phyloP scores from a whole-genome alignment of 2,113 vertebrate species.

The Chionomys nivalis region DNA sequence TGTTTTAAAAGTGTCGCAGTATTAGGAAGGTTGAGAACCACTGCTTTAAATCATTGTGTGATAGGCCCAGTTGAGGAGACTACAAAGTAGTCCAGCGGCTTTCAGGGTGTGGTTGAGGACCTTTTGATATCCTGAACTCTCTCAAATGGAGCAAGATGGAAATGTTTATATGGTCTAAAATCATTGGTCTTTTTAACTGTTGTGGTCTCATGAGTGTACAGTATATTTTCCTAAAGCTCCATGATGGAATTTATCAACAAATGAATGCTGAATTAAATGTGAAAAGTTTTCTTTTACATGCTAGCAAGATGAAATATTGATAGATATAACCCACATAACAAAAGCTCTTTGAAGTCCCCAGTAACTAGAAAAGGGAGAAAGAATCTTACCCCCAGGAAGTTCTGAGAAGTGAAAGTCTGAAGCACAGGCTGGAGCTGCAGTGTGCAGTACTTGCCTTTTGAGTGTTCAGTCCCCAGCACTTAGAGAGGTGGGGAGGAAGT shows the following conservation, averaged over 20 bases:
- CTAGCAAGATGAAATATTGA: background rate
- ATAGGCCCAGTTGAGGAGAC: background rate
- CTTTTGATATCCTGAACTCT: background rate
- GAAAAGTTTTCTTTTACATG: constrained; percentile 24
- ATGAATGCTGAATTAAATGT: background rate
- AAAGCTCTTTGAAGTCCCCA: constrained; percentile 20
- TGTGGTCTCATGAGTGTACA: background rate
- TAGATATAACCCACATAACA: background rate
- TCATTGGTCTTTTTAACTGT: background rate
- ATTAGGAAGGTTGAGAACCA: background rate
- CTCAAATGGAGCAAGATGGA: background rate
- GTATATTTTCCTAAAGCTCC: constrained; percentile 20
- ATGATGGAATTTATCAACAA: background rate
- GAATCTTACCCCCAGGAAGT: background rate
- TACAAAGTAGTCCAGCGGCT: background rate
- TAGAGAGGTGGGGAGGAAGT: too few relatives aligned
- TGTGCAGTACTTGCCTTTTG: too few relatives aligned
- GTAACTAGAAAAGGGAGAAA: background rate
- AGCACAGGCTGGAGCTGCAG: background rate
- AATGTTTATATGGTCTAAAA: background rate
- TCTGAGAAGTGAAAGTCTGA: background rate
- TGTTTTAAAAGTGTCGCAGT: background rate
- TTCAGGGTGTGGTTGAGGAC: background rate
- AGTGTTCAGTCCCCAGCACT: background rate
- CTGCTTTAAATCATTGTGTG: background rate